Percentiles rank a stretch among this genome's conserved stretches.
Evolutionary conservation across 2,797 vertebrate genomes (phyloP).

Genomic region (Loris lydekkerianus): DNA sequence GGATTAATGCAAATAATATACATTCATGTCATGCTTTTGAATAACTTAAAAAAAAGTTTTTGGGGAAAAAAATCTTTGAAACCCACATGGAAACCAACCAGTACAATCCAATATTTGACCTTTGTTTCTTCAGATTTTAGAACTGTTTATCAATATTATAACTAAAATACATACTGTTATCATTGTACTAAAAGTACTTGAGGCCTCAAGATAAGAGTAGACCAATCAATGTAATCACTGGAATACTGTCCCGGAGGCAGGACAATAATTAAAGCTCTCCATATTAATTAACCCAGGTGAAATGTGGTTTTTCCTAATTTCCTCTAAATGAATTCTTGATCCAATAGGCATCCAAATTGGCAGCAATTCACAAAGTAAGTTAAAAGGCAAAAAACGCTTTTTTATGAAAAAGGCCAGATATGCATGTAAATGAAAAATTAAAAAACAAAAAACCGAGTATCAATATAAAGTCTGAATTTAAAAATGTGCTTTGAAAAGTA

Average conservation of each 20-base stretch:
- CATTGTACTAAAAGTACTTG: not conserved
- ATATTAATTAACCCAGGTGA: not conserved
- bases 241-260: not conserved
- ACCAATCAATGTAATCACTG: not conserved
- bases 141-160: not conserved
- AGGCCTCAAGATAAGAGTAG: not conserved
- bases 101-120: not conserved
- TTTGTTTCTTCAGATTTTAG: not conserved
- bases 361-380: not conserved
- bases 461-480: not conserved
- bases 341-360: not conserved
- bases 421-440: not conserved
- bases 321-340: not conserved
- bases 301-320: not conserved
- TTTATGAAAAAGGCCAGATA: not conserved
- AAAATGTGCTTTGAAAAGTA: not conserved
- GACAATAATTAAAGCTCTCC: not conserved
- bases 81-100: not conserved
- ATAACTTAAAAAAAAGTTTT: not conserved
- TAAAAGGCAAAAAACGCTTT: not conserved
- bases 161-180: not conserved
- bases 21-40: not conserved
- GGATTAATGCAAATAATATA: not conserved
- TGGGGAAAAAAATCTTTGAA: not conserved
- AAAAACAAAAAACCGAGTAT: not conserved